Conservation (phyloP, 2,888 invertebrate genomes). For the Neoitamus cyanurus region DNA sequence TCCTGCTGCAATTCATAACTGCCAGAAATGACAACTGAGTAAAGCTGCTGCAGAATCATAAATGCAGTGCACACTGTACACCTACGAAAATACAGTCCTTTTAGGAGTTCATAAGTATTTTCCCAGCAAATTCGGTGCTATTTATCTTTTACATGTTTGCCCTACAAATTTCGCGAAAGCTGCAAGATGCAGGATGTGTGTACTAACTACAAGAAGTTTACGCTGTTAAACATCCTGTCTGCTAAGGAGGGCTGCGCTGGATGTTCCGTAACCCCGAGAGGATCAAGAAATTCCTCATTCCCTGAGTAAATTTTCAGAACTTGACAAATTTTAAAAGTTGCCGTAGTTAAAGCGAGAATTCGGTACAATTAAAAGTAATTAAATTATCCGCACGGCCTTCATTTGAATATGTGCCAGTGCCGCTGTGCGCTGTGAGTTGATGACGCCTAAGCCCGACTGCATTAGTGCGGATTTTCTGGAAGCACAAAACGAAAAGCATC, state of each 20-base stretch:
- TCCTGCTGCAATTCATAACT: neutral
- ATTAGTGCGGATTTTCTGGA: constrained; percentile 8
- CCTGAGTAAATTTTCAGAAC: neutral
- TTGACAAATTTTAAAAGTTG: neutral
- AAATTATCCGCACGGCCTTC: neutral
- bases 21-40: neutral
- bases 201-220: neutral
- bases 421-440: neutral
- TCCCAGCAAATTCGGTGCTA: neutral
- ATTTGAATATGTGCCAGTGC: neutral
- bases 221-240: neutral
- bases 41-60: neutral
- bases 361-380: neutral
- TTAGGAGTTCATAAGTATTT: neutral
- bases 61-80: neutral
- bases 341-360: neutral
- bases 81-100: neutral
- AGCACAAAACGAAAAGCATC: neutral
- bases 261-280: neutral
- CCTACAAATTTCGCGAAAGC: neutral
- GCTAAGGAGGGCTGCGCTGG: neutral
- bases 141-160: neutral
- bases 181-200: neutral
- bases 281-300: neutral
- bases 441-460: neutral